Conservation (phyloP, 2,113 vertebrate species). For the Promerops cafer region DNA sequence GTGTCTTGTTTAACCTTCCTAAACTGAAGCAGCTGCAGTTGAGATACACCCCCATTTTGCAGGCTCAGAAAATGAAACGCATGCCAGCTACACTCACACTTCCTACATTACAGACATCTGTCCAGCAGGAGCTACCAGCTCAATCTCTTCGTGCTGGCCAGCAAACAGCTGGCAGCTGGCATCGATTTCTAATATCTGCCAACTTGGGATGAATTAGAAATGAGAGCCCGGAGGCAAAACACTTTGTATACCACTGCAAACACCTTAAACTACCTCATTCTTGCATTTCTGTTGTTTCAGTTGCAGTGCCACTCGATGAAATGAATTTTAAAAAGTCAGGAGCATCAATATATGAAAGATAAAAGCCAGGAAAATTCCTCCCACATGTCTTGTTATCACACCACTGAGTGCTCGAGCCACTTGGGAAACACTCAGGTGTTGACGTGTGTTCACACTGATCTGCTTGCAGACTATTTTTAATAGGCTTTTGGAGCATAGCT, state of each 20-base stretch:
- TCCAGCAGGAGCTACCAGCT: not conserved
- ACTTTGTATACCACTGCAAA: not conserved
- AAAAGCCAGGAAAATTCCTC: slow-evolving; percentile 26
- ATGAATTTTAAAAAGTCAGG: slow-evolving; percentile 42
- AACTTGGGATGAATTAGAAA: slow-evolving; percentile 16
- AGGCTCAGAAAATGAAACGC: not conserved
- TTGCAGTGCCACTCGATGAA: slow-evolving; percentile 12
- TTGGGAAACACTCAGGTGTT: slow-evolving; percentile 19
- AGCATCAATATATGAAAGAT: not conserved
- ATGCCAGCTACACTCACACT: not conserved
- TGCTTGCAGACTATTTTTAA: slow-evolving; percentile 2
- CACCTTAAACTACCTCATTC: not conserved
- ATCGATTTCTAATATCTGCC: not conserved
- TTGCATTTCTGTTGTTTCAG: not conserved
- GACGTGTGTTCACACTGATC: slow-evolving; percentile 10
- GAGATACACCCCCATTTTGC: not conserved
- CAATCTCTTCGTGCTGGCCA: not conserved
- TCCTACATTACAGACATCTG: not conserved
- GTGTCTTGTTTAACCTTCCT: not conserved
- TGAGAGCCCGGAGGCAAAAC: not conserved
- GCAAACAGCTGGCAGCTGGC: not conserved
- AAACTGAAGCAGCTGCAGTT: not conserved
- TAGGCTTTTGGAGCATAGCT: slow-evolving; percentile 2
- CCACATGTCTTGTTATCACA: slow-evolving; percentile 36
- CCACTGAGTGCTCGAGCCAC: not conserved